Conservation (phyloP, 2,888 invertebrate species). For the Metallyticus violacea region DNA sequence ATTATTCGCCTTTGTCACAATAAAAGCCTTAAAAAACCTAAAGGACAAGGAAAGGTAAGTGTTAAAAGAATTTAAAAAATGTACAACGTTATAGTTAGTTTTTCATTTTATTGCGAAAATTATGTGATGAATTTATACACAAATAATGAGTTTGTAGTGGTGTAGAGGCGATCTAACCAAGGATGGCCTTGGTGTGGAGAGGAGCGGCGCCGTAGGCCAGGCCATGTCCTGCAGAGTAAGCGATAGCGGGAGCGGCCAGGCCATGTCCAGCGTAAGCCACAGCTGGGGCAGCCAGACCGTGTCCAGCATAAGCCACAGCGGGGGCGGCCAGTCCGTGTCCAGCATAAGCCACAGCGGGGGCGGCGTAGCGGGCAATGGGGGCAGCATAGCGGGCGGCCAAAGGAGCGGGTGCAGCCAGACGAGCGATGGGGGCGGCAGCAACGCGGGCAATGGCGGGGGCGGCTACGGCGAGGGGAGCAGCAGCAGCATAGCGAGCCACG, state of each 20-base stretch:
- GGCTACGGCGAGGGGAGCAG: slow-evolving; percentile 12
- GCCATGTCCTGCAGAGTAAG: background rate
- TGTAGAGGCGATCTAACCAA: background rate
- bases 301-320: slow-evolving; percentile 5
- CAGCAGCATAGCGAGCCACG: background rate
- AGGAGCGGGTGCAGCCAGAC: slow-evolving; percentile 47
- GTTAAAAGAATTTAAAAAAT: no score
- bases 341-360: background rate
- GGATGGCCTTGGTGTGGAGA: background rate
- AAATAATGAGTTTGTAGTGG: background rate
- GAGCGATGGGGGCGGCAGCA: slow-evolving; percentile 47
- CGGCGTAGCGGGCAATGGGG: background rate
- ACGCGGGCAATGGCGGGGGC: slow-evolving; percentile 41
- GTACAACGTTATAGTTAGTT: no score
- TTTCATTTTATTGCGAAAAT: background rate
- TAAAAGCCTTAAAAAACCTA: no score
- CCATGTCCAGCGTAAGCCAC: slow-evolving; percentile 32
- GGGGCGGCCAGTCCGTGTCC: background rate
- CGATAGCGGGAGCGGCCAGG: no score
- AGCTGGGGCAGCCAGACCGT: background rate
- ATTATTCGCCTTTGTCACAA: no score
- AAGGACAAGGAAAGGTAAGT: no score
- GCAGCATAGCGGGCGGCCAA: slow-evolving; percentile 44
- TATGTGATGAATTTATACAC: background rate
- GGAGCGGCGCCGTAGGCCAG: background rate